phyloP scores from a whole-genome alignment of 2,797 vertebrate species.

The Gymnothorax javanicus region DNA sequence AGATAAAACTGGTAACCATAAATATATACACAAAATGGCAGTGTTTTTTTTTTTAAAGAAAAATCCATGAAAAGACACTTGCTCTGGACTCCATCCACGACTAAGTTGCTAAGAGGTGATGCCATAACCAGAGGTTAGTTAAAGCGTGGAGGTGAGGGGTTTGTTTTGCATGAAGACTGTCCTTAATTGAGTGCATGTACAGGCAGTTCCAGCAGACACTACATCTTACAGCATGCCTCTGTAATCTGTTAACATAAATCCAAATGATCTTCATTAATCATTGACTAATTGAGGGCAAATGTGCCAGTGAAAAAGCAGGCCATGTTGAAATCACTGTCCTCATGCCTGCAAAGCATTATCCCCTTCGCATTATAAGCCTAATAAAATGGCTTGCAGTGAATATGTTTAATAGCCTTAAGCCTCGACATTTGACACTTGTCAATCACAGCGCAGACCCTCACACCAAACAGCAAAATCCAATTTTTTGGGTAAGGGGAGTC shows the following conservation, averaged over 20 bases:
- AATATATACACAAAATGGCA: not conserved
- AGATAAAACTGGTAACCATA: not conserved
- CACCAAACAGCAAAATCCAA: not conserved
- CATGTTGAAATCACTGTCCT: constrained; percentile 40
- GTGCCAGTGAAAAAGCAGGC: constrained; percentile 41
- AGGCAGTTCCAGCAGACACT: constrained; percentile 12
- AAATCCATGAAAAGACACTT: not conserved
- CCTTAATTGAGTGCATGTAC: not conserved
- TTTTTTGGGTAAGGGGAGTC: not conserved
- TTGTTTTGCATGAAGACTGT: no score
- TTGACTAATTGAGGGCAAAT: constrained; percentile 51
- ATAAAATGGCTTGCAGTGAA: constrained; percentile 47
- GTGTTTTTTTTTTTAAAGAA: no score
- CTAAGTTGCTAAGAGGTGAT: not conserved
- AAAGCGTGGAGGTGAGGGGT: not conserved
- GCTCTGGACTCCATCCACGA: not conserved
- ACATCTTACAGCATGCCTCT: constrained; percentile 38
- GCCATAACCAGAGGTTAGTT: not conserved
- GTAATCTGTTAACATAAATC: constrained; percentile 53
- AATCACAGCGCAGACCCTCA: constrained; percentile 25
- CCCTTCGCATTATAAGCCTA: constrained; percentile 46
- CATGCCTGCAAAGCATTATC: constrained; percentile 34
- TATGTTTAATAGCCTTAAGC: constrained; percentile 45
- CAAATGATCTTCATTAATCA: constrained; percentile 62
- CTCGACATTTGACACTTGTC: constrained; percentile 50